A percentile compares a stretch with the other conserved stretches of the same genome.
Evolutionary conservation across 2,113 vertebrate genomes (phyloP).

Genomic region (Dromiciops gliroides): DNA sequence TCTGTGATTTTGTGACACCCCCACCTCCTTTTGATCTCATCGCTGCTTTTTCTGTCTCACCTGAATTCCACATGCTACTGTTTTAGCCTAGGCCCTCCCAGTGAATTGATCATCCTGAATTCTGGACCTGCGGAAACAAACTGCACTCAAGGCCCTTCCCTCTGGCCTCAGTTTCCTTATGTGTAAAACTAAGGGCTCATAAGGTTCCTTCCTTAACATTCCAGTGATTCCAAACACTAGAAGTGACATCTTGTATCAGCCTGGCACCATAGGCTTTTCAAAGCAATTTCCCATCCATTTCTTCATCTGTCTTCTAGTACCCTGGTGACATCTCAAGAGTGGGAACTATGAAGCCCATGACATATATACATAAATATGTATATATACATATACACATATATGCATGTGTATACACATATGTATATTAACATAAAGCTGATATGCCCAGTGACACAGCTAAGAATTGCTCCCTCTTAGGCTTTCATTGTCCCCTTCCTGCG

Average conservation of each 20-base stretch:
- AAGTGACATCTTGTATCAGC: not conserved
- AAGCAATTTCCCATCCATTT: not conserved
- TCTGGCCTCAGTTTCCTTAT: not conserved
- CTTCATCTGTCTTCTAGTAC: not conserved
- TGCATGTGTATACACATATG: no score
- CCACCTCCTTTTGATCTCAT: not conserved
- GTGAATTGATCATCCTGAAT: not conserved
- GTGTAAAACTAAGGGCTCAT: not conserved
- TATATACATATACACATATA: no score
- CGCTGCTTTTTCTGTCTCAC: not conserved
- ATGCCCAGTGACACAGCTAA: not conserved
- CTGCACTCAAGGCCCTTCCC: not conserved
- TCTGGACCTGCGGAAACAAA: not conserved
- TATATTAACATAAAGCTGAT: not conserved
- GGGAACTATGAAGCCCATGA: not conserved
- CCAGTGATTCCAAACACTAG: not conserved
- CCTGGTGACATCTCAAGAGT: not conserved
- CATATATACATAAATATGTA: no score
- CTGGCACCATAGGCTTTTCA: not conserved
- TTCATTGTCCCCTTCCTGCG: not conserved
- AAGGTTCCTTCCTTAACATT: not conserved
- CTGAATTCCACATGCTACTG: constrained; percentile 18
- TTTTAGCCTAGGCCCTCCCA: constrained; percentile 44
- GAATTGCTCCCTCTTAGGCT: constrained; percentile 47
- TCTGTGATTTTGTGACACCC: not conserved